Percentiles rank a stretch among this genome's conserved stretches.
These are phyloP conservation scores for Ochotona curzoniae DNA, from an alignment of 2,113 vertebrate genomes.

Conservation along the genomic window DNA sequence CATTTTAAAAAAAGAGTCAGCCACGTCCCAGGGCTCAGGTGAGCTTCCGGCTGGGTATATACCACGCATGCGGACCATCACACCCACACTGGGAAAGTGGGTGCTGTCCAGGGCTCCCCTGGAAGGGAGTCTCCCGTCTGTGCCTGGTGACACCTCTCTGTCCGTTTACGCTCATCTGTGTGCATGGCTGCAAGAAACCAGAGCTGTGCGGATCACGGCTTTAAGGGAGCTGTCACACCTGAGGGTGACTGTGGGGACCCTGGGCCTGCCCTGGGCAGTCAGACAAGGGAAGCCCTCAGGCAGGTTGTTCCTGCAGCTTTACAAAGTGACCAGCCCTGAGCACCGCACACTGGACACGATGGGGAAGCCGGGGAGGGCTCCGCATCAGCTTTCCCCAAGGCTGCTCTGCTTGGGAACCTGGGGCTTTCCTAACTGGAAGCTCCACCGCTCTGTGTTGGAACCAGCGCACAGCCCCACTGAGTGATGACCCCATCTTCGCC, in stretches of 20 bases:
- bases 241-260: too few relatives aligned
- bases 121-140: too few relatives aligned
- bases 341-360: too few relatives aligned
- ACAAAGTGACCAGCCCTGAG: background rate
- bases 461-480: background rate
- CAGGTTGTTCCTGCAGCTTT: background rate
- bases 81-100: background rate
- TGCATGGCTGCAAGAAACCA: too few relatives aligned
- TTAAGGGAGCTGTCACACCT: too few relatives aligned
- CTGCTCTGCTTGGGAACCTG: background rate
- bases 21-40: background rate
- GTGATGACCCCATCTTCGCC: background rate
- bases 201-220: too few relatives aligned
- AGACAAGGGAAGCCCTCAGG: too few relatives aligned
- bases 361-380: too few relatives aligned
- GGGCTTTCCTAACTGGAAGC: background rate
- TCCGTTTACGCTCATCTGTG: background rate
- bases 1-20: background rate
- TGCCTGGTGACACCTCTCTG: background rate
- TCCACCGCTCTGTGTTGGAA: background rate
- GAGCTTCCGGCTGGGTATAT: background rate
- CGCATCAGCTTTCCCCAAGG: too few relatives aligned
- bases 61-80: rapidly evolving
- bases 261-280: too few relatives aligned
- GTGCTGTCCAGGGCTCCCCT: background rate